Base-by-base conservation (phyloP, 37 sponge, comb jelly and placozoan genomes). In the Bolinopsis microptera region DNA sequence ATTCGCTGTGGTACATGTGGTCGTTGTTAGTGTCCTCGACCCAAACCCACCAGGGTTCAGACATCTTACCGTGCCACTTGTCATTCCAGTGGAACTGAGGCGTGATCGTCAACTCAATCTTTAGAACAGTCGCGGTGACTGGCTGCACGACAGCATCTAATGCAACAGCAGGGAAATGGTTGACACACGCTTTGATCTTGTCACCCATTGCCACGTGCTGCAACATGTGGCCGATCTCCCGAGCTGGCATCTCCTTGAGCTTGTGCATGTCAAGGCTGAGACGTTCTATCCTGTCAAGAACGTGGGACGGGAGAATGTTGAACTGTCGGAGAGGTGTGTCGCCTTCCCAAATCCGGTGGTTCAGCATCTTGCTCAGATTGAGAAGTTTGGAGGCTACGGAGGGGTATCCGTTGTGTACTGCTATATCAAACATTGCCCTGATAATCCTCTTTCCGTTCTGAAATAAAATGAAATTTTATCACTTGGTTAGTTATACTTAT, bases 41-140 rank as follows among this genome's bases (percentile, higher is more conserved):
- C 99, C 99, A 98, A 3, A 98, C 77, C 99, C 99, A 98, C 99
- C 99, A 98, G 32, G 96, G 96, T 38, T 96, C 96, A 30, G 94
- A 88, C 31, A 82, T 72, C 92, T 92, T 93, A 38, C 99, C 97
- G 82, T 97, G 97, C 40, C 94, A 37, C 41, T 93, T 94, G 76
- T 97, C 96, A 38, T 95, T 94, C 99, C 99, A 98, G 35, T 93
- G 93, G 92, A 97, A 98, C 41, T 95, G 93, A 1, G 99, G 96
- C 2, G 94, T 94, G 75, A 98, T 94, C 27, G 95, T 94, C 38
- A 98, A 92, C 21, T 94, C 86, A 48, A 98, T 95, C 35, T 95
- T 93, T 1, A 98, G 94, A 25, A 98, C 97, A 23, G 97, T 95
- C 2, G 96, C 94, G 21, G 99, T 98, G 94, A 98, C 97, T 33